Conservation (phyloP, 64 coral and sea anemone species). For the Montipora efflorescens region DNA sequence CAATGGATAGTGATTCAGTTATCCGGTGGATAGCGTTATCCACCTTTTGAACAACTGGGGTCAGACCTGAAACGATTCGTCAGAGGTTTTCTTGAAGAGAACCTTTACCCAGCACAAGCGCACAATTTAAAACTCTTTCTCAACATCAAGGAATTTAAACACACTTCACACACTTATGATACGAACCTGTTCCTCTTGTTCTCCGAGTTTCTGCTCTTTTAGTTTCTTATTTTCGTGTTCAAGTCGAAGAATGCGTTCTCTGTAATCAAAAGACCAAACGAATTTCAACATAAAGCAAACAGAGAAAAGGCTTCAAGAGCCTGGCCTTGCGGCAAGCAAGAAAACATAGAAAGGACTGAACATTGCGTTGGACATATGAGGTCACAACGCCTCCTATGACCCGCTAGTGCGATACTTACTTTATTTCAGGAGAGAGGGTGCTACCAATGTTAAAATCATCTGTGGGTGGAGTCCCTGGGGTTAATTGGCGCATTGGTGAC, state of each 20-base stretch:
- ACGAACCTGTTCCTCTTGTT: slow-evolving; percentile 86
- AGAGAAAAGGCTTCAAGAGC: neutral
- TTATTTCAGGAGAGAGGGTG: slow-evolving; percentile 72
- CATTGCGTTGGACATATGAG: too few relatives aligned
- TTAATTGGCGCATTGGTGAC: slow-evolving; percentile 61
- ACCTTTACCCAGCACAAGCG: too few relatives aligned
- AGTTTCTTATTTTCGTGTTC: slow-evolving; percentile 99
- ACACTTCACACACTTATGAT: neutral
- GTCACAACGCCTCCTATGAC: too few relatives aligned
- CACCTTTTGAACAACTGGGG: too few relatives aligned
- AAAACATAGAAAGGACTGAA: neutral
- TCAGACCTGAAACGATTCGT: too few relatives aligned
- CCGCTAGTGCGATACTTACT: slow-evolving; percentile 53
- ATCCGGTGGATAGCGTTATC: too few relatives aligned
- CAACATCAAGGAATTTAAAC: neutral
- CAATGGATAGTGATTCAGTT: too few relatives aligned
- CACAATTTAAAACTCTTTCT: neutral
- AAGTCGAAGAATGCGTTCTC: slow-evolving; percentile 87
- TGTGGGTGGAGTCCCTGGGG: slow-evolving; percentile 68
- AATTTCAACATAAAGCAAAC: neutral
- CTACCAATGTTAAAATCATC: slow-evolving; percentile 61
- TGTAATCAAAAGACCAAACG: neutral
- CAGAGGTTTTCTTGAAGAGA: too few relatives aligned
- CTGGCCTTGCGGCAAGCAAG: neutral
- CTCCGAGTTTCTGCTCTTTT: slow-evolving; percentile 90